Conservation (phyloP, 2,797 vertebrate genomes). For the Merluccius polli region DNA sequence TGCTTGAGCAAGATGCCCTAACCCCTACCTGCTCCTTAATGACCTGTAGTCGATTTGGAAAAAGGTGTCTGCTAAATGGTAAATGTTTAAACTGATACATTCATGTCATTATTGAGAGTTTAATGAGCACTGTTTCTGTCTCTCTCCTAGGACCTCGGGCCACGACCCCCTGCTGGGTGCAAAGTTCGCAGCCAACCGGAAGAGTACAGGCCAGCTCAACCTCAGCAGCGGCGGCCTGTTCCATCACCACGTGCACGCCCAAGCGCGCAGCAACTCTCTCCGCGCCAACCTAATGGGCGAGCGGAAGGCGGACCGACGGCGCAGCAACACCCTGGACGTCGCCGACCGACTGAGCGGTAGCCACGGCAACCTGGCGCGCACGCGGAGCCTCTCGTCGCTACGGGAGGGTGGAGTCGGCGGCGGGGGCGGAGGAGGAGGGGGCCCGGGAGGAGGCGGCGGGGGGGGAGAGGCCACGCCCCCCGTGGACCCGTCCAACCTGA, state of each 20-base stretch:
- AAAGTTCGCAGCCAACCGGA: constrained; percentile 93
- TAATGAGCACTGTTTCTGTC: background rate
- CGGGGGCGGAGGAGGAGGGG: constrained; percentile 59
- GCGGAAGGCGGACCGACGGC: constrained; percentile 81
- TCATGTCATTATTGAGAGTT: background rate
- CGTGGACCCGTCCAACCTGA: constrained; percentile 90
- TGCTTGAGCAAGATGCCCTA: background rate
- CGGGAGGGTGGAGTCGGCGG: constrained; percentile 87
- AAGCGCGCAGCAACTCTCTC: constrained; percentile 88
- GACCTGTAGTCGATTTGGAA: background rate
- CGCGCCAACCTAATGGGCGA: constrained; percentile 86
- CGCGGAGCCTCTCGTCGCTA: constrained; percentile 92
- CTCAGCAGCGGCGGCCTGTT: constrained; percentile 80
- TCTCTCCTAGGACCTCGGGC: constrained; percentile 75
- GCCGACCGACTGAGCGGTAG: constrained; percentile 85
- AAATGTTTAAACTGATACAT: no score
- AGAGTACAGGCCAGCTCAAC: constrained; percentile 98
- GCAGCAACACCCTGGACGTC: constrained; percentile 96
- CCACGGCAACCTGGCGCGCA: constrained; percentile 90
- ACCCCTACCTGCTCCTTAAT: background rate
- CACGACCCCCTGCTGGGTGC: constrained; percentile 86
- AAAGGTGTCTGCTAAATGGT: background rate
- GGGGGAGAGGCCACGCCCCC: constrained; percentile 73
- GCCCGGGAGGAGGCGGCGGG: constrained; percentile 48
- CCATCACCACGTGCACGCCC: constrained; percentile 69